Evolutionary conservation across 1,140 invertebrate species (phyloP), one percentile per base, ranked within the genome.

Genomic region (Sycobia sp.): DNA sequence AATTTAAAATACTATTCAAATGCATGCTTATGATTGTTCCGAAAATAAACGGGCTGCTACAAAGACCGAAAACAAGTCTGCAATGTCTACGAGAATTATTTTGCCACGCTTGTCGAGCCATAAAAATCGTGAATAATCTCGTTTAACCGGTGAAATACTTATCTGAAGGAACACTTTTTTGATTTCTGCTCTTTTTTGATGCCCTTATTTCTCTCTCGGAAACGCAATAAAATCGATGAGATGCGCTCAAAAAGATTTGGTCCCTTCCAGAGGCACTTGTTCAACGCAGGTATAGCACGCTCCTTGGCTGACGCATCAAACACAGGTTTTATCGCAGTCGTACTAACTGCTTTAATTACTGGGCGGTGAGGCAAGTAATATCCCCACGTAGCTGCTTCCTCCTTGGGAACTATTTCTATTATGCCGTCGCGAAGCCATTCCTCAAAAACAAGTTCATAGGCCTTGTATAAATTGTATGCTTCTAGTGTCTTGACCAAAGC

Each of bases 191-290:
- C 18, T 23, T n/a, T n/a, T n/a, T n/a, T n/a, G 16, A 46, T 14
- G 20, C 43, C 43, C 2, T 20, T 46, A 9, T 46, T 23, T 10
- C 14, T 22, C 14, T 46, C 43, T 22, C 43, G 8, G 9, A 46
- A 46, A 5, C 43, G 4, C 8, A 46, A 23, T 14, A 46, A 46
- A 22, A 22, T 23, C 4, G 3, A 4, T 3, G 20, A 20, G 4
- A 46, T 46, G 4, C 4, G 14, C 20, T 46, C 18, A 7, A 46
- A 3, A 4, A 54, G 16, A 16, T 54, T 56, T 16, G 18, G 59
- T 22, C 72, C 77, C 22, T 71, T 76, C 32, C 75, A 73, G 5
- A 79, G 49, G 59, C 74, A 80, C 4, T 78, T 50, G 54, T 80
- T 81, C 9, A 79, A 61, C 2, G 73, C 76, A 4, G 68, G 59